Percentiles rank a stretch among this genome's conserved stretches.
Evolutionary conservation across 2,888 invertebrate species (phyloP).

Genomic region (Crioceris asparagi): DNA sequence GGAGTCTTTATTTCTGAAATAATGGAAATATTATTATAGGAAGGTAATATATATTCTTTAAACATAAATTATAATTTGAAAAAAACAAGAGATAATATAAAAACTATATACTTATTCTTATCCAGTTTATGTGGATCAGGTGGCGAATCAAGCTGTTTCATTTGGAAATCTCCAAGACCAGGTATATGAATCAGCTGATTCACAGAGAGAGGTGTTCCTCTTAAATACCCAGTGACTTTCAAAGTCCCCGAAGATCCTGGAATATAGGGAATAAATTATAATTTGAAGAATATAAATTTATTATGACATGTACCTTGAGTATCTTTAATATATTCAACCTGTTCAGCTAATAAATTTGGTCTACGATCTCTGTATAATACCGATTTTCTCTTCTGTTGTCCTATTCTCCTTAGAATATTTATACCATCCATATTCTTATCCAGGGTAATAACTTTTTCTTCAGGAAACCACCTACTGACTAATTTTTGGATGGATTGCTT

Average conservation of each 20-base stretch:
- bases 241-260: slow-evolving; percentile 47
- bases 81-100: slow-evolving; percentile 1
- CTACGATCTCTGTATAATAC: slow-evolving; percentile 68
- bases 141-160: slow-evolving; percentile 64
- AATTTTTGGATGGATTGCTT: slow-evolving; percentile 54
- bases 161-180: slow-evolving; percentile 88
- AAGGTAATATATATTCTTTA: no score
- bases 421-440: slow-evolving; percentile 68
- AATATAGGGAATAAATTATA: slow-evolving; percentile 8
- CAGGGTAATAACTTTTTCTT: slow-evolving; percentile 69
- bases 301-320: slow-evolving; percentile 28
- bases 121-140: slow-evolving; percentile 57
- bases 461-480: slow-evolving; percentile 64
- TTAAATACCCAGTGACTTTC: slow-evolving; percentile 76
- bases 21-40: neutral
- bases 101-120: slow-evolving; percentile 37
- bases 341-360: slow-evolving; percentile 76
- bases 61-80: no score
- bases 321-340: slow-evolving; percentile 52
- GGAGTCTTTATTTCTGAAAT: slow-evolving; percentile 13
- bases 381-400: slow-evolving; percentile 68
- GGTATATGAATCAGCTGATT: slow-evolving; percentile 85
- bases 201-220: slow-evolving; percentile 73
- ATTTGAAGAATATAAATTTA: neutral
- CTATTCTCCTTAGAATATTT: slow-evolving; percentile 60